These are phyloP conservation scores for Melanchra persicariae DNA, from an alignment of 2,888 invertebrate species.

Conservation along the genomic window DNA sequence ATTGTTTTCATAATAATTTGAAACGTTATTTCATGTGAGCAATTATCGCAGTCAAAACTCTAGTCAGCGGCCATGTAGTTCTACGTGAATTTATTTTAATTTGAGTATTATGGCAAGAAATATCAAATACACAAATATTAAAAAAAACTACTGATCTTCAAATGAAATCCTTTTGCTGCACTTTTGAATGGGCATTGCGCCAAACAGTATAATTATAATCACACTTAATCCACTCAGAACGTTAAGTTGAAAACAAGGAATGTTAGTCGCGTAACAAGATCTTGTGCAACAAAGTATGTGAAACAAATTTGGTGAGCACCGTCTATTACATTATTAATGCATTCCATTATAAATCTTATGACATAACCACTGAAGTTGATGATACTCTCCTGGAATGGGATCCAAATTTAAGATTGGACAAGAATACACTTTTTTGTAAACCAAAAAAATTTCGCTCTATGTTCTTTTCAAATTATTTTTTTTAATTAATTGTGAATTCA, in stretches of 20 bases:
- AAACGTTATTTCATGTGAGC: background rate
- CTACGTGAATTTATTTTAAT: background rate
- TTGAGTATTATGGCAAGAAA: background rate
- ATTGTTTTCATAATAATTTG: background rate
- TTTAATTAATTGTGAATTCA: too few relatives aligned
- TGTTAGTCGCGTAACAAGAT: background rate
- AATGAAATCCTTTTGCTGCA: background rate
- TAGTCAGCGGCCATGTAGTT: background rate
- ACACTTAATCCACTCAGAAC: background rate
- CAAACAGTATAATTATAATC: background rate
- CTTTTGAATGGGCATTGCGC: background rate
- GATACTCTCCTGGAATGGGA: too few relatives aligned
- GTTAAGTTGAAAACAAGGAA: background rate
- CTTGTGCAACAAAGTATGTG: too few relatives aligned
- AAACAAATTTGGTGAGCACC: too few relatives aligned
- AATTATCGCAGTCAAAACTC: background rate
- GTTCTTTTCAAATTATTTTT: too few relatives aligned
- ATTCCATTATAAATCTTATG: too few relatives aligned
- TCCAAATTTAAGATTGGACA: too few relatives aligned
- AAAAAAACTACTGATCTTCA: background rate
- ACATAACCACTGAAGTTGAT: too few relatives aligned
- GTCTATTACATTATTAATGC: too few relatives aligned
- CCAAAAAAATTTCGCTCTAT: too few relatives aligned
- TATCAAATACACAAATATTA: background rate
- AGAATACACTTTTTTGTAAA: too few relatives aligned